Conservation (phyloP, 2,113 vertebrate species). For the Uropsilus gracilis region DNA sequence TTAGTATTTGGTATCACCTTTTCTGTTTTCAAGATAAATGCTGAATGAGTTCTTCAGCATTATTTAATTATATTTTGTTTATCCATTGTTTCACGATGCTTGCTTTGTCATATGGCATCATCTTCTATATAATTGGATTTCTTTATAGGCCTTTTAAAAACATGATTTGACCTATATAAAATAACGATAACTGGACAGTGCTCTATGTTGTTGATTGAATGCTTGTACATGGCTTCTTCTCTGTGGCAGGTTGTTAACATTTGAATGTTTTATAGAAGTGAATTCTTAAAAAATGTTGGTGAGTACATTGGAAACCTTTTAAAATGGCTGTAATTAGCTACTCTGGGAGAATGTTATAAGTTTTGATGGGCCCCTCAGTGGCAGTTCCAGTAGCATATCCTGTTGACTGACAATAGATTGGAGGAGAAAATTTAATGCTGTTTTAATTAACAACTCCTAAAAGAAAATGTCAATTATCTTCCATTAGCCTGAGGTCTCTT, state of each 20-base stretch:
- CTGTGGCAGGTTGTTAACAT: constrained; percentile 65
- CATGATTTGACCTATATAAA: constrained; percentile 52
- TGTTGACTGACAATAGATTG: constrained; percentile 84
- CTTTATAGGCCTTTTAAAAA: constrained; percentile 36
- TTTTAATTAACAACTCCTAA: constrained; percentile 87
- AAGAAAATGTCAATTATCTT: constrained; percentile 87
- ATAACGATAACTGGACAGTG: background rate
- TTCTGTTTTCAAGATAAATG: background rate
- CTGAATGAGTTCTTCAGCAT: background rate
- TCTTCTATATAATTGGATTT: constrained; percentile 6
- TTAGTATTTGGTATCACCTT: background rate
- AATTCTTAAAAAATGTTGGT: constrained; percentile 73
- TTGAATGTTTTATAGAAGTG: constrained; percentile 78
- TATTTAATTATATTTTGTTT: background rate
- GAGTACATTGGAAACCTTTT: constrained; percentile 80
- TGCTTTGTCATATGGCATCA: background rate
- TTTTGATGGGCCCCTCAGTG: constrained; percentile 85
- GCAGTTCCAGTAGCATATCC: constrained; percentile 82
- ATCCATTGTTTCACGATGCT: background rate
- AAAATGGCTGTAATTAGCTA: constrained; percentile 84
- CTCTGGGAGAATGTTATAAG: constrained; percentile 82
- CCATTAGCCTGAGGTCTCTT: constrained; percentile 76
- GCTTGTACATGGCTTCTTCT: constrained; percentile 7
- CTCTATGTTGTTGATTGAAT: constrained; percentile 55
- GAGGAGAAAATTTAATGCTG: constrained; percentile 83